Evolutionary conservation across 2,888 invertebrate genomes (phyloP).

Genomic region (Choreutis nemorana): DNA sequence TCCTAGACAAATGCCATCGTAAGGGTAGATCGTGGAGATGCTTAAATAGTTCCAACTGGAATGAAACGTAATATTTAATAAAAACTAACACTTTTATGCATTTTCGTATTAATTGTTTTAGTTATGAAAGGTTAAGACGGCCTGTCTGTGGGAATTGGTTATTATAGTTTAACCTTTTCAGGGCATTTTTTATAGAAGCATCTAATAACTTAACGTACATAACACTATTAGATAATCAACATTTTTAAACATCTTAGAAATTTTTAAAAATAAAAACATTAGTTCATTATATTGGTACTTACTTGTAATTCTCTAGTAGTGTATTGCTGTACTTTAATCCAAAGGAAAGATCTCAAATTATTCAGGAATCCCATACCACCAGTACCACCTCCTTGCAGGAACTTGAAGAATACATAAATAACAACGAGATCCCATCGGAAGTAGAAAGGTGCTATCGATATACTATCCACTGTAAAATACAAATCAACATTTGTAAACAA

Average conservation of each 20-base stretch:
- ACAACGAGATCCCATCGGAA: slow-evolving; percentile 93
- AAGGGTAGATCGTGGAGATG: slow-evolving; percentile 92
- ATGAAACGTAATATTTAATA: slow-evolving; percentile 13
- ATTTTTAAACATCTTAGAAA: not conserved
- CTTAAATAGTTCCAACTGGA: slow-evolving; percentile 79
- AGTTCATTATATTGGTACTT: slow-evolving; percentile 10
- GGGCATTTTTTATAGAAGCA: slow-evolving; percentile 11
- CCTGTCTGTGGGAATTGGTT: too few species aligned
- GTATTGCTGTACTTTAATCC: slow-evolving; percentile 96
- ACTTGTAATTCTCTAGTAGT: slow-evolving; percentile 92
- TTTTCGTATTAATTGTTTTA: not conserved
- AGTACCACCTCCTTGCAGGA: slow-evolving; percentile 94
- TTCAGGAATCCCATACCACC: slow-evolving; percentile 93
- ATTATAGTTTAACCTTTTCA: too few species aligned
- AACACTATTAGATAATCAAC: not conserved
- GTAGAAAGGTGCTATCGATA: slow-evolving; percentile 54
- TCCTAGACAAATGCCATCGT: slow-evolving; percentile 93
- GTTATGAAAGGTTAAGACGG: too few species aligned
- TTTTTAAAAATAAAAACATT: not conserved
- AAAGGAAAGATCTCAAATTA: slow-evolving; percentile 89
- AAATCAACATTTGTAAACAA: too few species aligned
- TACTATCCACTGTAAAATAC: slow-evolving; percentile 81
- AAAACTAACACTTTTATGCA: slow-evolving; percentile 19
- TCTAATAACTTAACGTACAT: not conserved
- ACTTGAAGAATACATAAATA: slow-evolving; percentile 87